Conservation (phyloP, 1,140 invertebrate species). For the Sweltsa coloradensis region DNA sequence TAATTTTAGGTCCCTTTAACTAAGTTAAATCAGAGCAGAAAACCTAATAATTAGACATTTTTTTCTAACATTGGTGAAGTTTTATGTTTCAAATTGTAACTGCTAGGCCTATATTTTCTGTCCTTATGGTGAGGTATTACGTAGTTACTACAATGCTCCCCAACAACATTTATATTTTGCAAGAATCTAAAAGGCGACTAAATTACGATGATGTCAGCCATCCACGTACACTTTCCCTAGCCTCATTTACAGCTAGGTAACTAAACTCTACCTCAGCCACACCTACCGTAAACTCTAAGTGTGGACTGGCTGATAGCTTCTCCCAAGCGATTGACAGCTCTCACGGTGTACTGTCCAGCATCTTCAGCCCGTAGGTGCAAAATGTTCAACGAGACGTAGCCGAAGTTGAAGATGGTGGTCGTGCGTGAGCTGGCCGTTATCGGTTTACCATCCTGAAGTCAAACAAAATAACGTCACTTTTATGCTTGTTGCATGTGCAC, state of each 20-base stretch:
- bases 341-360: slow-evolving; percentile 80
- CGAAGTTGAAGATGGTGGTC: slow-evolving; percentile 94
- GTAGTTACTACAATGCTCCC: no score
- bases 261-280: no score
- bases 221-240: slow-evolving; percentile 11
- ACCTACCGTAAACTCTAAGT: slow-evolving; percentile 55
- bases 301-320: slow-evolving; percentile 70
- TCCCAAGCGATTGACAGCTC: slow-evolving; percentile 76
- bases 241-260: slow-evolving; percentile 11
- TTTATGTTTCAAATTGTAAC: no score
- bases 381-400: slow-evolving; percentile 95
- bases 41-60: no score
- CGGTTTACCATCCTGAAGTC: slow-evolving; percentile 84
- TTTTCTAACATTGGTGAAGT: no score
- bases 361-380: slow-evolving; percentile 92
- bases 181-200: slow-evolving; percentile 1
- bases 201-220: background rate
- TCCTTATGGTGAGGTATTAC: no score
- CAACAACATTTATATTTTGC: no score
- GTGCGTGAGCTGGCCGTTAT: slow-evolving; percentile 90
- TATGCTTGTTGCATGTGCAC: no score
- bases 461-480: no score
- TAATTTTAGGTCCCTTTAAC: no score
- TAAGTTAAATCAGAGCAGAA: no score
- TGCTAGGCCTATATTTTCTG: no score